A percentile compares a stretch with the other conserved stretches of the same genome.
phyloP scores from a whole-genome alignment of 2,113 vertebrate species.

The Nerophis ophidion region DNA sequence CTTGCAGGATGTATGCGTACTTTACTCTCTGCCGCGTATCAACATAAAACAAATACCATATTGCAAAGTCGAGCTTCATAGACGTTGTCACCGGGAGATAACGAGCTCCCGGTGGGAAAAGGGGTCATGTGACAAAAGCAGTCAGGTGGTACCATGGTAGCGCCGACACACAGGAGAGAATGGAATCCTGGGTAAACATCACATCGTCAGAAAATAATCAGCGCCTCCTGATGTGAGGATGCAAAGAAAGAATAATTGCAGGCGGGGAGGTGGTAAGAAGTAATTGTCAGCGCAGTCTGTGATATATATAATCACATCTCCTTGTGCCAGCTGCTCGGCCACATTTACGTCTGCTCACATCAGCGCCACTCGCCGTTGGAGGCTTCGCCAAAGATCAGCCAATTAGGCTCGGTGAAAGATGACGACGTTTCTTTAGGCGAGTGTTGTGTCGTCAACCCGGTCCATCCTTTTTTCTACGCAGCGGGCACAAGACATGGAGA shows the following conservation, averaged over 20 bases:
- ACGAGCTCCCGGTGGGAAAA: constrained; percentile 60
- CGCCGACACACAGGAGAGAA: constrained; percentile 41
- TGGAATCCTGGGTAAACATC: constrained; percentile 46
- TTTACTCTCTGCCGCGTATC: neutral
- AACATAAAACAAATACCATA: constrained; percentile 2
- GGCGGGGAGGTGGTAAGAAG: neutral
- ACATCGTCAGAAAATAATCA: constrained; percentile 49
- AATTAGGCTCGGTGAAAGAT: constrained; percentile 19
- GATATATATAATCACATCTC: neutral
- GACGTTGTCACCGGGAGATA: constrained; percentile 47
- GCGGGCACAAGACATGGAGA: too few species aligned
- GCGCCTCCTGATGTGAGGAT: constrained; percentile 11
- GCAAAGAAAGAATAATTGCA: constrained; percentile 20
- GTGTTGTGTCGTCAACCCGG: constrained; percentile 12
- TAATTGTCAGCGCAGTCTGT: neutral
- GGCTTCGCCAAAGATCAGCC: constrained; percentile 25
- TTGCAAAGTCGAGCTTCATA: constrained; percentile 5
- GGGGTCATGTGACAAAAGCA: constrained; percentile 54
- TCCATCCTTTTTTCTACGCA: constrained; percentile 4
- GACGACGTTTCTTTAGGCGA: constrained; percentile 13
- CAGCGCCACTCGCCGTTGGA: constrained; percentile 17
- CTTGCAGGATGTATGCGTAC: too few species aligned
- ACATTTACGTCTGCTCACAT: constrained; percentile 7
- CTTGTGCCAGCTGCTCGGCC: constrained; percentile 1
- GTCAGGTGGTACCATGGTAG: constrained; percentile 61